Conservation (phyloP, 2,113 vertebrate species). For the Paramormyrops kingsleyae region DNA sequence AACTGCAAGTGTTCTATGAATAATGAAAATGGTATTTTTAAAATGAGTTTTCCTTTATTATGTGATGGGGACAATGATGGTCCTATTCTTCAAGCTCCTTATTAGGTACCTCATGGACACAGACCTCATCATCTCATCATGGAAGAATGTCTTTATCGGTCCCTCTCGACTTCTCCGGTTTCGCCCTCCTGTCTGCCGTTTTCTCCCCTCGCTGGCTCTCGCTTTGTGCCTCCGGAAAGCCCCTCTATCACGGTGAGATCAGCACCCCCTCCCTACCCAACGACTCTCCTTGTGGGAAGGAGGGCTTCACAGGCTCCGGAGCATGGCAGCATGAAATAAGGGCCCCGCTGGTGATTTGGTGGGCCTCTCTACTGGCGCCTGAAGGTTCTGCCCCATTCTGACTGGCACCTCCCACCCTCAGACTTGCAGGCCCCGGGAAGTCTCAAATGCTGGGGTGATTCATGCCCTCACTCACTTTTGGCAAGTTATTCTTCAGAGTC, state of each 20-base stretch:
- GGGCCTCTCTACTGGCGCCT: background rate
- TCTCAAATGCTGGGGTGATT: background rate
- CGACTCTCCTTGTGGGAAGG: constrained; percentile 6
- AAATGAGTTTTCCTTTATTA: background rate
- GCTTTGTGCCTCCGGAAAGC: background rate
- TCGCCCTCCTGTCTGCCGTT: background rate
- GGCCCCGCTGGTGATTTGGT: constrained; percentile 19
- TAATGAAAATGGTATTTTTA: background rate
- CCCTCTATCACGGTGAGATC: constrained; percentile 23
- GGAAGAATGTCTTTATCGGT: constrained; percentile 7
- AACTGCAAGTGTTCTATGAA: background rate
- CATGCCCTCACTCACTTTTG: background rate
- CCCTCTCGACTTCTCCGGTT: background rate
- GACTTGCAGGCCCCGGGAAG: background rate
- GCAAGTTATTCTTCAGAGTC: background rate
- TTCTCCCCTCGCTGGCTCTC: background rate
- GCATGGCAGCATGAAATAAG: constrained; percentile 30
- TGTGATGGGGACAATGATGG: background rate
- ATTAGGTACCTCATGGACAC: background rate
- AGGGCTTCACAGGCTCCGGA: constrained; percentile 1
- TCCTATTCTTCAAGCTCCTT: background rate
- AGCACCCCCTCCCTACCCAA: background rate
- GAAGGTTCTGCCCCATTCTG: constrained; percentile 18
- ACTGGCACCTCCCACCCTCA: background rate
- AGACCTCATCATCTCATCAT: background rate